Base-by-base conservation (phyloP, 2,888 invertebrate genomes). In the Bursaphelenchus okinawaensis region DNA sequence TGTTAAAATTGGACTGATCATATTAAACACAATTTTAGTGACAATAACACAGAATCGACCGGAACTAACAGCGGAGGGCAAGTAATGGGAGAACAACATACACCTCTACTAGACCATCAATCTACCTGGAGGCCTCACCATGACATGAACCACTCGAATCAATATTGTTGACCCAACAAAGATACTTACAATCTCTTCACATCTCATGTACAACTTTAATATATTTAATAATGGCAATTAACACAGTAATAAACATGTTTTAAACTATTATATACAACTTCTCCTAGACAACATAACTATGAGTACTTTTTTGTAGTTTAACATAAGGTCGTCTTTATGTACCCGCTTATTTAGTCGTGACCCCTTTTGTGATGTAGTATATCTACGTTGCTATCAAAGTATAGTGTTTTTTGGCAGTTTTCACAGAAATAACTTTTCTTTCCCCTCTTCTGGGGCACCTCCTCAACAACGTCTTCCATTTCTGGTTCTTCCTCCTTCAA, bases 381-480 rank as follows among this genome's bases (percentile, higher is more conserved):
- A n/a, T 70, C 65, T 16, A 68, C 65, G 55, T 68, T 68, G 24
- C 52, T 52, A n/a, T 67, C 64, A 54, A 66, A 70, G 50, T 52
- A 60, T 26, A 70, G 31, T 16, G 23, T 60, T 22, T 68, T 56
- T 27, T 68, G 22, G 58, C 70, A 70, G 16, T 57, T 20, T 19
- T 71, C 40, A 28, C 70, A 70, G 31, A 60, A 71, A 29, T 59
- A 69, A 28, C 54, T 56, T n/a, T 52, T 40, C 12, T 51, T 65
- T 8, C 63, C 58, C 16, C 16, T 27, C 23, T 68, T 28, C 50
- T 68, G 40, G 4, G 60, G 51, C 51, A 28, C 52, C 27, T 22
- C 56, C 27, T 67, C 40, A 7, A 4, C 28, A 23, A 60, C 62
- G 19, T 58, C 24, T 27, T 68, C 66, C 26, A 31, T 23, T 24